Base-by-base conservation (phyloP, 2,797 vertebrate genomes). In the Naso thynnoides region DNA sequence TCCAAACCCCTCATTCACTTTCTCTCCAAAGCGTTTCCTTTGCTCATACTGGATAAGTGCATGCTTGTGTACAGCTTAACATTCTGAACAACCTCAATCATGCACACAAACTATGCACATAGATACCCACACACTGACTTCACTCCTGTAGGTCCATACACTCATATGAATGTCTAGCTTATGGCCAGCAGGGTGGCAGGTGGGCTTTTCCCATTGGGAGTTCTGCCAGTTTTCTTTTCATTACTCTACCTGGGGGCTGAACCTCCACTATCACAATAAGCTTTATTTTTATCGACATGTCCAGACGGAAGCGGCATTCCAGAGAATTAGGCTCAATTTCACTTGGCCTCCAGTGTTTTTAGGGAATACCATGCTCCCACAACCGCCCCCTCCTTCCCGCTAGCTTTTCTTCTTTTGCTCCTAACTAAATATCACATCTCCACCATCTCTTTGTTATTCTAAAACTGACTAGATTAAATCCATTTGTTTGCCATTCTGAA, bases 281-380 rank as follows among this genome's bases (percentile, higher is more conserved):
- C 90, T 91, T 91, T 90, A 91, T 93, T 91, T 93, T 92, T 92
- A 93, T 91, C 86, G 78, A 87, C 89, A 79, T 89, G 87, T 87
- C 89, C 90, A 89, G 87, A 90, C 90, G 91, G 93, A 93, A 91
- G 89, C 76, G 21, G 90, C 91, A 94, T 94, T 94, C 94, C 94
- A 87, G 85, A 90, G 92, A 92, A 94, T 94, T 94, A 94, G 92
- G 91, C 90, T 94, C 92, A 81, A 83, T 94, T 94, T 93, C 93
- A 92, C 86, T 88, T 89, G 87, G 89, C 92, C 92, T 90, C 86
- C 84, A 91, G 93, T 92, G 87, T 89, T 93, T 93, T 92, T 73
- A 73, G 85, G 79, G 87, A 92, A 90, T 83, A 86, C 85, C 33
- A 4, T 65, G 68, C 81, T 84, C 86, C 81, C 73, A 83, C 79